These are phyloP conservation scores for Trachymyrmex septentrionalis DNA, from an alignment of 1,140 invertebrate genomes.

Conservation along the genomic window DNA sequence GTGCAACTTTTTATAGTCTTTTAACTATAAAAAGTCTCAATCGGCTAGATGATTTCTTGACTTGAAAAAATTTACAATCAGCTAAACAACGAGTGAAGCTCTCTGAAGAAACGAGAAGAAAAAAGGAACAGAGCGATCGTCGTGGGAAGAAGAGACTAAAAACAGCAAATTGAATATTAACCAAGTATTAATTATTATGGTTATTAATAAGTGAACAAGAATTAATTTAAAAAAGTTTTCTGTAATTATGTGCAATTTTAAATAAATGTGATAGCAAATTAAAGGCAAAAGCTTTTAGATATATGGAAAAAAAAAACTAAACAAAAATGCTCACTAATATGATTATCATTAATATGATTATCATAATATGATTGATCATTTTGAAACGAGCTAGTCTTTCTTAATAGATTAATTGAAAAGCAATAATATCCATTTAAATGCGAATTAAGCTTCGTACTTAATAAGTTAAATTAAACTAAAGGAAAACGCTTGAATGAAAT, in stretches of 20 bases:
- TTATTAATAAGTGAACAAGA: conserved; percentile 1
- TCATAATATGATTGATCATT: too few species aligned
- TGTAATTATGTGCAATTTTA: not conserved
- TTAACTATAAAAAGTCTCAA: not conserved
- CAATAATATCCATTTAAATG: not conserved
- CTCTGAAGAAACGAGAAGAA: not conserved
- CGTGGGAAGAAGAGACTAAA: not conserved
- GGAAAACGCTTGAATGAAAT: not conserved
- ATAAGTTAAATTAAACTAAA: too few species aligned
- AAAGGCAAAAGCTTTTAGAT: not conserved
- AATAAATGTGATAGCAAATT: not conserved
- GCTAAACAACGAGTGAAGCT: conserved; percentile 32
- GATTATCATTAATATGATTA: too few species aligned
- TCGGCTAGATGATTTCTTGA: not conserved
- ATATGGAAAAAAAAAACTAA: not conserved
- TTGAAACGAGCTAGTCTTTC: not conserved
- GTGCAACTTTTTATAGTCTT: not conserved
- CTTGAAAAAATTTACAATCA: conserved; percentile 14
- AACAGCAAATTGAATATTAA: conserved; percentile 6
- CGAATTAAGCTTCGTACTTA: not conserved
- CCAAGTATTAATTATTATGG: conserved; percentile 9
- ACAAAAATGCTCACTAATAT: not conserved
- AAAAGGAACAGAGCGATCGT: not conserved
- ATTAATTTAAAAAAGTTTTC: not conserved
- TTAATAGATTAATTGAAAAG: not conserved